Evolutionary conservation across 2,888 invertebrate genomes (phyloP).

Genomic region (Tetragonisca angustula): DNA sequence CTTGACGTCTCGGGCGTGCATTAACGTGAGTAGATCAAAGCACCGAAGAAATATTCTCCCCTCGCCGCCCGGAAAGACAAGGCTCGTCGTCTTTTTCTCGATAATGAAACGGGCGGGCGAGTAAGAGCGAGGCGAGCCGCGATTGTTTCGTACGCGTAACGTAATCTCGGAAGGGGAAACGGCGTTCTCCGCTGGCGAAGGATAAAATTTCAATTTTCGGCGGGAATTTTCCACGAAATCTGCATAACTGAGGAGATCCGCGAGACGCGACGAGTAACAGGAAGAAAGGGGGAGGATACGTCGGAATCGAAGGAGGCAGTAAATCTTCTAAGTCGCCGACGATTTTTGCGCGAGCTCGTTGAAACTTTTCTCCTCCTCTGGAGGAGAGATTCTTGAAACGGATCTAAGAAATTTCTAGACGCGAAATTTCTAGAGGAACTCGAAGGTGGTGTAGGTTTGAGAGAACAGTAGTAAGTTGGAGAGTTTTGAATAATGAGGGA

Average conservation of each 20-base stretch:
- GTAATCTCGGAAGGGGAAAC: constrained; percentile 44
- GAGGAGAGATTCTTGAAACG: background rate
- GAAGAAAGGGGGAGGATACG: background rate
- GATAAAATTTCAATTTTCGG: constrained; percentile 76
- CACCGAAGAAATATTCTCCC: constrained; percentile 21
- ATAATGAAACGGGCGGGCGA: constrained; percentile 42
- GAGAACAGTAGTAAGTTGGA: background rate
- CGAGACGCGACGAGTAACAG: constrained; percentile 3
- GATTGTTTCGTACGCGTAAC: constrained; percentile 49
- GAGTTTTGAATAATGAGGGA: background rate
- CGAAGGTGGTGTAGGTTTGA: background rate
- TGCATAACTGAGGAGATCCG: constrained; percentile 66
- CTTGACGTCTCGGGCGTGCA: background rate
- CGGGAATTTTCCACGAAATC: constrained; percentile 67
- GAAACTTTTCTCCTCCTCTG: background rate
- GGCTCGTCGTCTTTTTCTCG: constrained; percentile 8
- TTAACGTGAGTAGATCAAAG: constrained; percentile 51
- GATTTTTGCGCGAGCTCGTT: constrained; percentile 43
- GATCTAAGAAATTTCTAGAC: constrained; percentile 6
- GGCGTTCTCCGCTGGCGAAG: constrained; percentile 46
- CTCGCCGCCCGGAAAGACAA: background rate
- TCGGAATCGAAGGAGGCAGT: constrained; percentile 49
- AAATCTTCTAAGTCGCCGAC: constrained; percentile 59
- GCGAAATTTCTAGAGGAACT: background rate
- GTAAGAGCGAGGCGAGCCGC: background rate